These are phyloP conservation scores for Leucoma salicis DNA, from an alignment of 2,888 invertebrate genomes.

Conservation along the genomic window DNA sequence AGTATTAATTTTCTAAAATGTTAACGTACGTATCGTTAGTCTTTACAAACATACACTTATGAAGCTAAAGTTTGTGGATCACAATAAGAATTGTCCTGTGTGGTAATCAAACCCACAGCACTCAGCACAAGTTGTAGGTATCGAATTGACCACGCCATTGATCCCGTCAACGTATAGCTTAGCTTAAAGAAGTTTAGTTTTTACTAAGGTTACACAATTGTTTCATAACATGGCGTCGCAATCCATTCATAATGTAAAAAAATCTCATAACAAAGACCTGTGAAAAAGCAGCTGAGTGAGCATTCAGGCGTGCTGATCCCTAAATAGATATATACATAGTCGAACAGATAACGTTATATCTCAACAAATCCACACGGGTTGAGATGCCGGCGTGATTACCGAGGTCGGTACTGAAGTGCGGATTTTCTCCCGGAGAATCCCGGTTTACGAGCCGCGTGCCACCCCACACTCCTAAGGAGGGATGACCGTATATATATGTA, in stretches of 20 bases:
- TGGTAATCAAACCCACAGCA: too few relatives aligned
- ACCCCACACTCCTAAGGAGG: constrained; percentile 44
- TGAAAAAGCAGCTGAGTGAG: constrained; percentile 11
- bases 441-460: constrained; percentile 68
- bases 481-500: constrained; percentile 40
- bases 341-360: constrained; percentile 40
- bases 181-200: too few relatives aligned
- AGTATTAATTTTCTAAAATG: too few relatives aligned
- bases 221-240: too few relatives aligned
- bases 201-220: too few relatives aligned
- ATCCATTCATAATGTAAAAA: neutral
- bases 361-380: constrained; percentile 58
- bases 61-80: too few relatives aligned
- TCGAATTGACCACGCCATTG: too few relatives aligned
- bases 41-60: too few relatives aligned
- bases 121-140: too few relatives aligned
- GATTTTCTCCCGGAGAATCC: constrained; percentile 71
- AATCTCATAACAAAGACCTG: constrained; percentile 4
- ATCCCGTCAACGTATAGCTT: too few relatives aligned
- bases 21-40: too few relatives aligned
- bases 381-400: constrained; percentile 64
- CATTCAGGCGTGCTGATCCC: constrained; percentile 13
- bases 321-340: constrained; percentile 32
- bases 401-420: constrained; percentile 70
- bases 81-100: too few relatives aligned